Base-by-base conservation (phyloP, 1,140 invertebrate species). In the Aphidius gifuensis region DNA sequence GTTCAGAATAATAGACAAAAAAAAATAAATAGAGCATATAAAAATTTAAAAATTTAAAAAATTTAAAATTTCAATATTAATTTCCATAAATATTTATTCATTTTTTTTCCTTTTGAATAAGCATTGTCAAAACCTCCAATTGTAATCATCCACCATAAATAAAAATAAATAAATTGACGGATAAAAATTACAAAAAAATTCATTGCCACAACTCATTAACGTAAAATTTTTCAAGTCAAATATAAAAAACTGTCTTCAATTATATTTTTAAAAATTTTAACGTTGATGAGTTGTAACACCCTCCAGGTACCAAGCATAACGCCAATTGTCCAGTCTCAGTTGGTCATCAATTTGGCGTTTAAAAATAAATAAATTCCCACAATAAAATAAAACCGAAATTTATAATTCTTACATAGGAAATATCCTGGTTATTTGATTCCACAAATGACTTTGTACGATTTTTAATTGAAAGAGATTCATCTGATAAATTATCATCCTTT, bases 301-400 rank as follows among this genome's bases (percentile, higher is more conserved):
- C 47, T n/a, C 16, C 9, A 49, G 4, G 2, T 49, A 45, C 54
- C 53, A 65, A 65, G 59, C 50, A 47, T 61, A 16, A 54, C 64
- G 67, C 66, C 66, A 71, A 55, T 69, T 49, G 16, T 56, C 70
- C 71, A 72, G 66, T 71, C 69, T 46, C 58, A 49, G 51, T 65
- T 69, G 71, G 70, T 65, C 56, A 48, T 70, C 45, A 58, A 69
- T 64, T 16, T 16, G 58, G 64, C 61, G 47, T 66, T 21, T 16
- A 16, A 16, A 16, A 16, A 43, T 45, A 47, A 47, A 8, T 49
- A 45, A 45, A 45, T 16, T 49, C 4, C 16, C 16, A 16, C 16
- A 16, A 16, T 49, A 6, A 58, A 16, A 11, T 40, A n/a, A 40
- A 55, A 16, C 53, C 53, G 38, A 40, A 55, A 43, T 21, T 9